Evolutionary conservation across 92 coral and sea anemone genomes (phyloP), one percentile per base, ranked within the genome.

Genomic region (Zoanthus sociatus): DNA sequence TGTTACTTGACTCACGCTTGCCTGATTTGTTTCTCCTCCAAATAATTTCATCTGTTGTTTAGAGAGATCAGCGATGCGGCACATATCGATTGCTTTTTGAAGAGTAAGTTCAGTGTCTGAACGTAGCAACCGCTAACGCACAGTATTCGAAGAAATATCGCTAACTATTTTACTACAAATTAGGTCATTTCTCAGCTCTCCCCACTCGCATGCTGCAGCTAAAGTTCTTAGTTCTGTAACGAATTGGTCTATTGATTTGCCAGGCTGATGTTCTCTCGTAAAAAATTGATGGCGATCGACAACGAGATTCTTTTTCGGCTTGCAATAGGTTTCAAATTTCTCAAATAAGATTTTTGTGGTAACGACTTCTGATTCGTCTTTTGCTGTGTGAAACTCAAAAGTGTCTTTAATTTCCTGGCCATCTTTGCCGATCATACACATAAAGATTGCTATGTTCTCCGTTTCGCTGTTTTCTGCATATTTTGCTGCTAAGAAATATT

Each of bases 121-220:
- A 64, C 84, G 77, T n/a, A 78, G 89, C 56, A 86, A 83, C 45
- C 83, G 71, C 71, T 74, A 72, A 73, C 73, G 82, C 13, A 53
- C 88, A 16, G 12, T 16, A 26, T 48, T 86, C 14, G 83, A 86
- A 13, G 67, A 58, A 55, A 87, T 78, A 7, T 86, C 90, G 53
- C 90, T 70, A n/a, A 87, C 74, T 16, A 87, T 79, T 78, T 86
- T 78, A 42, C 86, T 79, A 54, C 90, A 79, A 42, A 87, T 87
- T 37, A 87, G 33, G n/a, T 71, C 81, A n/a, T 78, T 78, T 21
- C 71, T 78, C 33, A 79, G 31, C 32, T 79, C 44, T 11, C 53
- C 86, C 70, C 67, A 87, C 26, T 87, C 74, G 20, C 60, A 74
- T n/a, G 33, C 3, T 12, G 58, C 14, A 32, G 86, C 90, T 51